Conservation (phyloP, 1,140 invertebrate genomes). For the Hyposmocoma kahamanoa region DNA sequence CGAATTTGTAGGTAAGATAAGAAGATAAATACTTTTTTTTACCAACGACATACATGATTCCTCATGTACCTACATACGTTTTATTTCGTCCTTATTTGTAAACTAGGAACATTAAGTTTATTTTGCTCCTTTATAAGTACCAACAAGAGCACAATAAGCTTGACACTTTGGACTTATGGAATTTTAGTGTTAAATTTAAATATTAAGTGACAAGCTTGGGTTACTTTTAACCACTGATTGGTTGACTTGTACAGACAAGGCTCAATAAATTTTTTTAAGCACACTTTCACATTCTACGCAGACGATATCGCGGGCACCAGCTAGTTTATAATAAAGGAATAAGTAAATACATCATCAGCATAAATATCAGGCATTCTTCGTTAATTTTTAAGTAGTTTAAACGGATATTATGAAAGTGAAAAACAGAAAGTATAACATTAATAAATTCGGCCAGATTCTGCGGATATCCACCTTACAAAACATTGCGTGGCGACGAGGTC, state of each 20-base stretch:
- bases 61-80: not conserved
- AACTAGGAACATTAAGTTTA: not conserved
- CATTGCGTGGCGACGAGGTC: not conserved
- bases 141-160: too few relatives aligned
- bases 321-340: not conserved
- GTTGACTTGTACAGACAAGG: too few relatives aligned
- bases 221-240: not conserved
- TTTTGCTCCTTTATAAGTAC: not conserved
- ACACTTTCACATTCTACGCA: not conserved
- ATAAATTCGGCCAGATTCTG: too few relatives aligned
- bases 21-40: not conserved
- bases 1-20: not conserved
- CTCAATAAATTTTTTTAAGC: too few relatives aligned
- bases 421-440: too few relatives aligned
- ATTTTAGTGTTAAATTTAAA: not conserved
- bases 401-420: too few relatives aligned
- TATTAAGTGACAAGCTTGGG: not conserved
- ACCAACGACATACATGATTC: not conserved
- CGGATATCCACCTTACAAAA: not conserved
- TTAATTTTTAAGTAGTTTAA: not conserved
- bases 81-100: not conserved
- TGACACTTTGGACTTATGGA: not conserved
- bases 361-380: too few relatives aligned
- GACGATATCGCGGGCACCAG: not conserved
- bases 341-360: too few relatives aligned